Evolutionary conservation across 2,113 vertebrate species (phyloP).

Genomic region (Proteles cristata): DNA sequence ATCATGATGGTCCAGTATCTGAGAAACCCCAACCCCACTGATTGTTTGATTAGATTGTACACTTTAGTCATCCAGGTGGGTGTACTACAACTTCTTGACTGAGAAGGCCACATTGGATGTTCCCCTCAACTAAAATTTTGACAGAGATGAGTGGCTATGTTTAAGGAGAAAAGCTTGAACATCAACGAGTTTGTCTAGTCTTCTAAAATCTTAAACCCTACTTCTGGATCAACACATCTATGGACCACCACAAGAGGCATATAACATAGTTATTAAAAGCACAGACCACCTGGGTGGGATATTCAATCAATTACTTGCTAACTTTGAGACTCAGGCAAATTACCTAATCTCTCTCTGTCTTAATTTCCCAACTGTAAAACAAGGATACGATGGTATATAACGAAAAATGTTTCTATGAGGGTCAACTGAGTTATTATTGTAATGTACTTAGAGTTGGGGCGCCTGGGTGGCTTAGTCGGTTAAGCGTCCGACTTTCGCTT

Average conservation of each 20-base stretch:
- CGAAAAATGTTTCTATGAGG: neutral
- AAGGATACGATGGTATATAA: neutral
- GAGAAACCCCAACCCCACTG: neutral
- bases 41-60: neutral
- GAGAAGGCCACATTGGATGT: neutral
- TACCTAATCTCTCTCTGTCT: neutral
- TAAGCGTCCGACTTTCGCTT: too few relatives aligned
- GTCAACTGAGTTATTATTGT: neutral
- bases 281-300: neutral
- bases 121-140: neutral
- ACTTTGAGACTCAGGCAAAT: neutral
- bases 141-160: neutral
- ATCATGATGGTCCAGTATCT: neutral
- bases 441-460: neutral
- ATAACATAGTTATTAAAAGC: neutral
- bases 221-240: neutral
- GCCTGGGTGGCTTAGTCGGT: too few relatives aligned
- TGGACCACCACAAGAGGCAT: neutral
- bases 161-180: neutral
- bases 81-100: neutral
- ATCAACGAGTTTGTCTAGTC: neutral
- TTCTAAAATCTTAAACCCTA: neutral
- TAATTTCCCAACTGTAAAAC: neutral
- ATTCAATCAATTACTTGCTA: neutral
- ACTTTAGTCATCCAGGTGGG: neutral